phyloP scores from a whole-genome alignment of 2,797 vertebrate genomes.

The Falco novaeseelandiae region DNA sequence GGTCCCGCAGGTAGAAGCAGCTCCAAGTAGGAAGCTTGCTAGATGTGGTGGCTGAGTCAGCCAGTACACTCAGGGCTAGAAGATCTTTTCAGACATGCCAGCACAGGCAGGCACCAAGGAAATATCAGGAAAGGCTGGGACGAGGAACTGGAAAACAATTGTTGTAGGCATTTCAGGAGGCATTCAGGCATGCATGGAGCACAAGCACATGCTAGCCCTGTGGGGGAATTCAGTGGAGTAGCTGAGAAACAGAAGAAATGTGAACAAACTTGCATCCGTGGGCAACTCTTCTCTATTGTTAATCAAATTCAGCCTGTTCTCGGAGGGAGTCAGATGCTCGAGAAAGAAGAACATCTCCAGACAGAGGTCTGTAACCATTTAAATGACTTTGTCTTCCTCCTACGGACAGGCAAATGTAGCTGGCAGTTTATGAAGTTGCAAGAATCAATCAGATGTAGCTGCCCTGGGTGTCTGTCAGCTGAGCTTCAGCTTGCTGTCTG shows the following conservation, averaged over 20 bases:
- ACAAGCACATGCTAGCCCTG: too few relatives aligned
- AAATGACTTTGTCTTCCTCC: not conserved
- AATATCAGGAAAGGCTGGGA: not conserved
- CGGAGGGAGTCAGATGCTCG: not conserved
- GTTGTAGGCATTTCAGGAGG: not conserved
- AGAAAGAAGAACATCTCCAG: not conserved
- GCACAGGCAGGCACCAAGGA: not conserved
- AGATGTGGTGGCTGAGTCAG: not conserved
- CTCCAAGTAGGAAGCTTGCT: not conserved
- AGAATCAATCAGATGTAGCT: not conserved
- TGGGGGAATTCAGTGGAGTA: not conserved
- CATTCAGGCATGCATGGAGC: not conserved
- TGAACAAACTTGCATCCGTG: not conserved
- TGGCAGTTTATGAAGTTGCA: not conserved
- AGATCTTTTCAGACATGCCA: not conserved
- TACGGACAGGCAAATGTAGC: not conserved
- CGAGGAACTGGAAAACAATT: not conserved
- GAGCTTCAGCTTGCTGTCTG: not conserved
- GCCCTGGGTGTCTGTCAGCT: not conserved
- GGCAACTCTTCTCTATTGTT: not conserved
- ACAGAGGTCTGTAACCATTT: not conserved
- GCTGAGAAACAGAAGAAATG: not conserved
- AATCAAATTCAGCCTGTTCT: not conserved
- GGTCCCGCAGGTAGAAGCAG: not conserved
- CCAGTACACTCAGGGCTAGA: not conserved